Evolutionary conservation across 2,113 vertebrate genomes (phyloP).

Genomic region (Ammodytes dubius): DNA sequence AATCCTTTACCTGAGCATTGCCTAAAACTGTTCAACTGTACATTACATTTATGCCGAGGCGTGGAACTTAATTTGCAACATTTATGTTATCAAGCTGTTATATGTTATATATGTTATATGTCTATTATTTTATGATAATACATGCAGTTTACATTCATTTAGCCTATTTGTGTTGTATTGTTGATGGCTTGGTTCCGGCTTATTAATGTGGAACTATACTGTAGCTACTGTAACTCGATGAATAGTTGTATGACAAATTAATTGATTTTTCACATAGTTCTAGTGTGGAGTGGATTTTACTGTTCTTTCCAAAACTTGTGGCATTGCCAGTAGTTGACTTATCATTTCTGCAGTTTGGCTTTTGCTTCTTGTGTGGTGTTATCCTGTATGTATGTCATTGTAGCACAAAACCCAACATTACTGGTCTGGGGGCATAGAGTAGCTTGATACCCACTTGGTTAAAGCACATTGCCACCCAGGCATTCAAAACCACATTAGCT

Average conservation of each 20-base stretch:
- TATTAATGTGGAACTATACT: not conserved
- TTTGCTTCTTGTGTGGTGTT: not conserved
- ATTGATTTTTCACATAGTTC: no score
- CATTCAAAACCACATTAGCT: not conserved
- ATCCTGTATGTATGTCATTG: not conserved
- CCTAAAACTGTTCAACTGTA: not conserved
- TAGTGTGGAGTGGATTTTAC: no score
- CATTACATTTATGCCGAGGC: not conserved
- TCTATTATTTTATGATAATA: not conserved
- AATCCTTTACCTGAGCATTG: not conserved
- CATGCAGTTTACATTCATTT: not conserved
- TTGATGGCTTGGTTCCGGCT: not conserved
- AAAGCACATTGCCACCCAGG: not conserved
- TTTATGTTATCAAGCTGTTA: not conserved
- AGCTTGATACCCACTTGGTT: not conserved
- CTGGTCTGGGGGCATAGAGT: not conserved
- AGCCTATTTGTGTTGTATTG: not conserved
- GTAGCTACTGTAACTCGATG: not conserved
- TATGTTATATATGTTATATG: no score
- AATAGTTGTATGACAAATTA: not conserved
- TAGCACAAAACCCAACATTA: not conserved
- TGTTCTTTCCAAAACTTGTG: no score
- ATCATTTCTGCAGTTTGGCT: not conserved
- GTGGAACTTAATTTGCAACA: not conserved
- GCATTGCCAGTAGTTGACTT: not conserved